Evolutionary conservation across 2,113 vertebrate species (phyloP).

Genomic region (Paracyprichromis sp.): DNA sequence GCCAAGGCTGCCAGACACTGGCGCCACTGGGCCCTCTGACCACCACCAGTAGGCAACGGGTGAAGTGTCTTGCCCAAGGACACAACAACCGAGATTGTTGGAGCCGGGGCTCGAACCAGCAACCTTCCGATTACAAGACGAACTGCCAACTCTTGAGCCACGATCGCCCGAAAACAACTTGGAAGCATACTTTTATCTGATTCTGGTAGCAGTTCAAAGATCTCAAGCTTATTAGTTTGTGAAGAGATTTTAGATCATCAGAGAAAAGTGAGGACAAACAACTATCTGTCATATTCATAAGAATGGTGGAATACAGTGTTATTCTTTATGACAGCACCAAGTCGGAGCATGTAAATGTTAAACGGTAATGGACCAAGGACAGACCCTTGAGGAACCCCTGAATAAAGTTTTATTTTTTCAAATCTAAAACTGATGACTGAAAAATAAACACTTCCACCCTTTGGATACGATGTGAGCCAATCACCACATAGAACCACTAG

Average conservation of each 20-base stretch:
- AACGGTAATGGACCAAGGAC: background rate
- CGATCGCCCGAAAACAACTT: background rate
- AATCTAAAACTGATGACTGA: background rate
- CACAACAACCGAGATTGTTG: background rate
- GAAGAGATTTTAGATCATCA: background rate
- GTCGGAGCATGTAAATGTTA: background rate
- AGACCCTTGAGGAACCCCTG: background rate
- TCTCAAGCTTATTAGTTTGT: background rate
- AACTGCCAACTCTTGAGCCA: no score
- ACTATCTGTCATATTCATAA: background rate
- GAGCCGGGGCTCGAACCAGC: background rate
- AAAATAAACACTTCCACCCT: background rate
- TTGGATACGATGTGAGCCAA: background rate
- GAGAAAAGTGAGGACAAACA: background rate
- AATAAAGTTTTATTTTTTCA: background rate
- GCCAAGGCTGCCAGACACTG: accelerated
- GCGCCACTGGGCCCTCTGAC: accelerated
- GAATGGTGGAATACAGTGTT: background rate
- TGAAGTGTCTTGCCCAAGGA: background rate
- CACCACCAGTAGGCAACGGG: background rate
- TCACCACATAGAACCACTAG: background rate
- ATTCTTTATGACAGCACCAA: background rate
- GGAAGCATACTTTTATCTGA: background rate
- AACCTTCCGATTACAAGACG: background rate
- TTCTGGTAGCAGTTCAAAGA: background rate